Evolutionary conservation across 2,888 invertebrate genomes (phyloP).

Genomic region (Diaperis boleti): DNA sequence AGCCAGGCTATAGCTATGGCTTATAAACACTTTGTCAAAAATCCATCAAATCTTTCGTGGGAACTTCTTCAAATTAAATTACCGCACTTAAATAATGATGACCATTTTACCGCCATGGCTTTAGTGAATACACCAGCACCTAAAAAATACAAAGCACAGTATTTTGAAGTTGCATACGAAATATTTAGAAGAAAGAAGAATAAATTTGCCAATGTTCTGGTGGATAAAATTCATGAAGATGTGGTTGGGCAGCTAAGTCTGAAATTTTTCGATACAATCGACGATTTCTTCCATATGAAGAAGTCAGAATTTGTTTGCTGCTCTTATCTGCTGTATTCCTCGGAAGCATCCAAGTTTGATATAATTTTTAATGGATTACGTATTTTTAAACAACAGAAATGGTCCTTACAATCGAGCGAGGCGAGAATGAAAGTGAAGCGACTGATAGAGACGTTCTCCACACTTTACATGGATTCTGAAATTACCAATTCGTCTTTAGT

Average conservation of each 20-base stretch:
- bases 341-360: neutral
- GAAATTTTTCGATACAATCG: neutral
- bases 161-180: neutral
- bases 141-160: neutral
- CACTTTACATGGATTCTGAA: conserved; percentile 4
- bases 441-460: neutral
- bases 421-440: neutral
- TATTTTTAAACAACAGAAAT: neutral
- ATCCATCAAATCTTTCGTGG: neutral
- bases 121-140: conserved; percentile 13
- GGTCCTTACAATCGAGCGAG: neutral
- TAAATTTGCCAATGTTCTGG: neutral
- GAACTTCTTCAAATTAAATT: neutral
- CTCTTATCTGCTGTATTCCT: neutral
- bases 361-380: neutral
- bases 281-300: neutral
- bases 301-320: neutral
- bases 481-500: neutral
- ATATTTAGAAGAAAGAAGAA: neutral
- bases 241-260: neutral
- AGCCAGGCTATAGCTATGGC: conserved; percentile 5
- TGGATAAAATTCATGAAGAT: conserved; percentile 1
- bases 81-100: conserved; percentile 2
- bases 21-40: conserved; percentile 12
- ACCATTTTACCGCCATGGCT: neutral